phyloP scores from a whole-genome alignment of 2,888 invertebrate species.

The Mayetiola destructor region DNA sequence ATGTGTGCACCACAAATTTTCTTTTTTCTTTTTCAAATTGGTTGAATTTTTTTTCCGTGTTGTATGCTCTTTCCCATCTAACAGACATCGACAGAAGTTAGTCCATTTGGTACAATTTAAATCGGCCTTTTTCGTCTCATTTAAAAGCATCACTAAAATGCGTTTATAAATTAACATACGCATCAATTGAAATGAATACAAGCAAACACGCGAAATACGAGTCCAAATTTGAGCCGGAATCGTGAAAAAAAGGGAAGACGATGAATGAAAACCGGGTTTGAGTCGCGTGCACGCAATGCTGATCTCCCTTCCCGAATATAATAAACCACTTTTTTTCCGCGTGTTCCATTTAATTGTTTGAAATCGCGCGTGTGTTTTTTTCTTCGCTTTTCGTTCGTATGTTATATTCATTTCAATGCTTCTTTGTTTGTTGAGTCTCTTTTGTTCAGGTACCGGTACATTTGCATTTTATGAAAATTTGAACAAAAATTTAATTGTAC shows the following conservation, averaged over 20 bases:
- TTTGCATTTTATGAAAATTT: conserved; percentile 1
- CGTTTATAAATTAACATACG: conserved; percentile 1
- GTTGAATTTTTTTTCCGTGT: background rate
- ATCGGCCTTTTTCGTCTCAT: no score
- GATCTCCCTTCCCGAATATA: conserved; percentile 4
- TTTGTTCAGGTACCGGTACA: background rate
- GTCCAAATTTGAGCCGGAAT: background rate
- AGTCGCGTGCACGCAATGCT: conserved; percentile 7
- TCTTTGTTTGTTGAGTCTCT: background rate
- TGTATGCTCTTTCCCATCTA: background rate
- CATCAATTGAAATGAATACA: background rate
- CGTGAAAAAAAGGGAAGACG: background rate
- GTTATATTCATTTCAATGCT: background rate
- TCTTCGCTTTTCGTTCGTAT: background rate
- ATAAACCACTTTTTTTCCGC: conserved; percentile 1
- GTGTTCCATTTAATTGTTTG: background rate
- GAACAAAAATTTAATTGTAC: conserved; percentile 7
- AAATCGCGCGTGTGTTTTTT: conserved; percentile 10
- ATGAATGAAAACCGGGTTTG: background rate
- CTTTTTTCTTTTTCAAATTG: background rate
- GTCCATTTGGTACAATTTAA: background rate
- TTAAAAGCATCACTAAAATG: background rate
- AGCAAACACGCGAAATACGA: conserved; percentile 3
- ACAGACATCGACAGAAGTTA: background rate
- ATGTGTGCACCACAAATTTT: background rate